Evolutionary conservation across 2,797 vertebrate species (phyloP), one percentile per base, ranked within the genome.

Genomic region (Myotis pilosus): DNA sequence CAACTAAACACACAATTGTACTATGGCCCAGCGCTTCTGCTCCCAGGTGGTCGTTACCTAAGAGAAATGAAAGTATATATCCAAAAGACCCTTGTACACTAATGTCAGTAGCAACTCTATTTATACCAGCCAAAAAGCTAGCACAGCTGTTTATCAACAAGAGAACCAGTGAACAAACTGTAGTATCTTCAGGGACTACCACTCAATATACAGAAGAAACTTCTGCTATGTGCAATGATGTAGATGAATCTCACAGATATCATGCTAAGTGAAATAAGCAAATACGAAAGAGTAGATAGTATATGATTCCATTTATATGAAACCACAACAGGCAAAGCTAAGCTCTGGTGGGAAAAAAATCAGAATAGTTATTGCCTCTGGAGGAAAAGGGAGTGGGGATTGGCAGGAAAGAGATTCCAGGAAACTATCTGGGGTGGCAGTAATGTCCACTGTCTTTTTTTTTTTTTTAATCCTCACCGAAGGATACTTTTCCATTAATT

Each of bases 141-240:
- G 17, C 41, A 64, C 8, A 25, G 11, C 11, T 33, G 88, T 82
- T 25, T 30, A 28, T 28, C 47, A 55, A 62, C 11, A 28, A 30
- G 47, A 64, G 79, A 49, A 51, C n/a, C 30, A 19, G 7, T 33
- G 62, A 91, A 83, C 38, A 49, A 60, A 53, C 17, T 28, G 3
- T 3, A 25, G 38, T 12, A 10, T 62, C 76, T 86, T 76, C 49
- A 30, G 3, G 19, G 4, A 76, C 23, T 6, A 36, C 22, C n/a
- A 30, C 9, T 71, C 72, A 38, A 8, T 17, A 41, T 28, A 25
- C 36, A 33, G 72, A 69, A 87, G 74, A 85, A 92, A 64, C 8
- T 19, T 19, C 60, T 7, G 44, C 47, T 17, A 22, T 1, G 3
- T 17, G 16, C 30, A 20, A 12, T 22, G 28, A 0, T 1, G 23